These are phyloP conservation scores for Turnix velox DNA, from an alignment of 2,113 vertebrate genomes.

Conservation along the genomic window DNA sequence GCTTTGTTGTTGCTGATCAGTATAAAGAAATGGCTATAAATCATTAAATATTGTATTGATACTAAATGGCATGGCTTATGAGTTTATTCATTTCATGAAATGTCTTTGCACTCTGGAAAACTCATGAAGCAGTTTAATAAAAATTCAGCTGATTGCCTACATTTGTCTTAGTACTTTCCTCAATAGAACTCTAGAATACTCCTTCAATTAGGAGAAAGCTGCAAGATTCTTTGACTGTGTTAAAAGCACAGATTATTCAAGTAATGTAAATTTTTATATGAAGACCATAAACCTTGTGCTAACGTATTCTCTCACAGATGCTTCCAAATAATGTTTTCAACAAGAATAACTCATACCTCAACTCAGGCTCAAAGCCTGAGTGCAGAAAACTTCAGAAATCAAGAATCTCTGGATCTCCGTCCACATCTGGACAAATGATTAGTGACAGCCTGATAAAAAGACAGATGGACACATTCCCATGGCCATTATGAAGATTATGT, in stretches of 20 bases:
- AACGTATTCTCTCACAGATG: background rate
- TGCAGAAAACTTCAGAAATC: background rate
- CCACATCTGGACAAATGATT: background rate
- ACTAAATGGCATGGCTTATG: background rate
- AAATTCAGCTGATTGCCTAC: background rate
- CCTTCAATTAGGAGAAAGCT: background rate
- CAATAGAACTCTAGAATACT: background rate
- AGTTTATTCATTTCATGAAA: background rate
- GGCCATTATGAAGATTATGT: too few species aligned
- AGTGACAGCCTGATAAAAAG: background rate
- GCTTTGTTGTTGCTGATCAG: background rate
- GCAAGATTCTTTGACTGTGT: background rate
- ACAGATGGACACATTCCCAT: background rate
- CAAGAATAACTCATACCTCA: background rate
- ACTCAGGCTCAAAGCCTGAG: background rate
- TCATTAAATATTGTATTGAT: background rate
- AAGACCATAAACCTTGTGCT: background rate
- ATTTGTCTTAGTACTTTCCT: background rate
- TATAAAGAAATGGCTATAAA: background rate
- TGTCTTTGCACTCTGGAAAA: background rate
- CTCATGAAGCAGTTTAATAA: background rate
- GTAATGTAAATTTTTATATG: background rate
- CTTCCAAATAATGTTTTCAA: background rate
- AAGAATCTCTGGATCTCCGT: background rate
- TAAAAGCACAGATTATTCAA: background rate